phyloP scores from a whole-genome alignment of 2,797 vertebrate species.

The Pyrrhura leucotis region DNA sequence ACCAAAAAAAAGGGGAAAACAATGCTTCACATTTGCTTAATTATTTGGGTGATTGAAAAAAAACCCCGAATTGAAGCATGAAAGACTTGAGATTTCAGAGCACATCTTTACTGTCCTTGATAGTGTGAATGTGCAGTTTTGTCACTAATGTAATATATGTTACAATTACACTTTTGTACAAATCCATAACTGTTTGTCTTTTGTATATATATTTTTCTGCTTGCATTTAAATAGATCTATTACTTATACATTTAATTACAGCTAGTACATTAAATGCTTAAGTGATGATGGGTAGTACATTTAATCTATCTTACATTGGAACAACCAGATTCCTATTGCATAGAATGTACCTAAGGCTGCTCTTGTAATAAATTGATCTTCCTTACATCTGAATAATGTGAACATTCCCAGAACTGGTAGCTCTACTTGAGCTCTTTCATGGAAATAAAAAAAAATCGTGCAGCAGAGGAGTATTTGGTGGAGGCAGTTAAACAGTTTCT shows the following conservation, averaged over 20 bases:
- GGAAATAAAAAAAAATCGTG: neutral
- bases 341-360: neutral
- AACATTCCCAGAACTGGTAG: neutral
- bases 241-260: neutral
- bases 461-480: neutral
- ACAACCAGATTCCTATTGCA: neutral
- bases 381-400: neutral
- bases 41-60: neutral
- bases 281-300: neutral
- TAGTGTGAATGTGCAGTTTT: neutral
- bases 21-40: neutral
- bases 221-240: neutral
- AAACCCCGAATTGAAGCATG: neutral
- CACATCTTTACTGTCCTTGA: neutral
- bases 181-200: neutral
- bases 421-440: neutral
- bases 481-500: neutral
- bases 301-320: neutral
- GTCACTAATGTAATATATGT: neutral
- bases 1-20: neutral
- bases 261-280: neutral
- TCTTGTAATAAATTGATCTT: neutral
- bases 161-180: neutral
- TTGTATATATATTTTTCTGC: neutral
- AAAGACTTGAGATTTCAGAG: neutral